Evolutionary conservation across 2,113 vertebrate species (phyloP).

Genomic region (Perca fluviatilis): DNA sequence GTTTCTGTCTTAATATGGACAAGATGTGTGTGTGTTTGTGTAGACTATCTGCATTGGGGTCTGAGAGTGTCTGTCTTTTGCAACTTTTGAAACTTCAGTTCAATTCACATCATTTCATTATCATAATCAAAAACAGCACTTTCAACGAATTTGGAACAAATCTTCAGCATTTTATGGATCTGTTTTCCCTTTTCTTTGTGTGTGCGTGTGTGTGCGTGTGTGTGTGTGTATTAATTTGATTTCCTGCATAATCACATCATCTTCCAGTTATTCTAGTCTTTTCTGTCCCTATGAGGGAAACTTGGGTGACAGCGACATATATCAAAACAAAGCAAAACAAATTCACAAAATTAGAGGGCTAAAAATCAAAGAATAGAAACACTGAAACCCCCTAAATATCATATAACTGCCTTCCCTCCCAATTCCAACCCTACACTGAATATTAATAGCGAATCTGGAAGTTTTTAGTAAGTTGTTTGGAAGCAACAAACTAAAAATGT

Average conservation of each 20-base stretch:
- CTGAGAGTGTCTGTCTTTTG: background rate
- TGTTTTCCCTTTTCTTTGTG: constrained; percentile 22
- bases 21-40: constrained; percentile 66
- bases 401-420: constrained; percentile 5
- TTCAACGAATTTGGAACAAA: background rate
- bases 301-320: constrained; percentile 31
- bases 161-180: constrained; percentile 14
- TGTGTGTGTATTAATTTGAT: constrained; percentile 23
- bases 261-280: constrained; percentile 25
- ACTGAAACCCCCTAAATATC: constrained; percentile 2
- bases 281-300: constrained; percentile 32
- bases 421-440: constrained; percentile 18
- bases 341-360: constrained; percentile 36
- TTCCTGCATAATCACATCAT: constrained; percentile 15
- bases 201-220: background rate
- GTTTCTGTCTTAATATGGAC: constrained; percentile 70
- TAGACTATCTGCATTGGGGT: background rate
- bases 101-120: background rate
- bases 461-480: constrained; percentile 40
- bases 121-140: background rate
- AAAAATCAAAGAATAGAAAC: constrained; percentile 19
- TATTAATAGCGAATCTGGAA: constrained; percentile 36
- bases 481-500: background rate
- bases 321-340: constrained; percentile 29
- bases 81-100: constrained; percentile 16